Evolutionary conservation across 2,888 invertebrate species (phyloP), one percentile per base, ranked within the genome.

Genomic region (Cataglyphis altisquamis): DNA sequence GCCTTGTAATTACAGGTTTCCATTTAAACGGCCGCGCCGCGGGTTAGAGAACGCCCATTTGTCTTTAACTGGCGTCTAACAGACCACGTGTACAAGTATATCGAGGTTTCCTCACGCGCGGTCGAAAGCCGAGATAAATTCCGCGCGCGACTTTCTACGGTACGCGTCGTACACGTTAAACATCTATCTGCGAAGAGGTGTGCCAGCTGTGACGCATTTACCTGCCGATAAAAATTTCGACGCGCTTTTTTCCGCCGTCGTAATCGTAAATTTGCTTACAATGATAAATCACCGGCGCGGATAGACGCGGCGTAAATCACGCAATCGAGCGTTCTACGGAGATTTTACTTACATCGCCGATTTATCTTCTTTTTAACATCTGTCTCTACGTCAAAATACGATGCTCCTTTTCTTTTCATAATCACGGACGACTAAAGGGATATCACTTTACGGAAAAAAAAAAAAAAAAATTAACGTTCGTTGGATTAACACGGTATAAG

Each of bases 1-100:
- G 94, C 95, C 95, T 95, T 95, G 95, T 95, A 95, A 95, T 95
- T 95, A 95, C 95, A 94, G 94, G 95, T 95, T 95, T 93, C 95
- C 95, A 94, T 95, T 95, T 95, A 95, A 95, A 95, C 95, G 95
- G 94, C 94, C 93, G 94, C 90, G 94, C 95, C 95, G 95, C 94
- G 95, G 95, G 94, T 94, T 95, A 93, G 95, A 93, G 95, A 95
- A 95, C 95, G 95, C 95, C 94, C 95, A 95, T 95, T 95, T 95
- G 95, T 95, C 95, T 95, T 95, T 84, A 80, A 81, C 83, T 84
- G 86, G 83, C 83, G 87, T 89, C 88, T 89, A 91, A 87, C 89
- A 86, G 87, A 88, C 87, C 87, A 86, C 85, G 86, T 86, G 72
- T 62, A 82, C 78, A 78, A 67, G 83, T 83, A 78, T 83, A 78